A percentile compares a stretch with the other conserved stretches of the same genome.
These are phyloP conservation scores for Erethizon dorsatum DNA, from an alignment of 2,797 vertebrate genomes.

Conservation along the genomic window DNA sequence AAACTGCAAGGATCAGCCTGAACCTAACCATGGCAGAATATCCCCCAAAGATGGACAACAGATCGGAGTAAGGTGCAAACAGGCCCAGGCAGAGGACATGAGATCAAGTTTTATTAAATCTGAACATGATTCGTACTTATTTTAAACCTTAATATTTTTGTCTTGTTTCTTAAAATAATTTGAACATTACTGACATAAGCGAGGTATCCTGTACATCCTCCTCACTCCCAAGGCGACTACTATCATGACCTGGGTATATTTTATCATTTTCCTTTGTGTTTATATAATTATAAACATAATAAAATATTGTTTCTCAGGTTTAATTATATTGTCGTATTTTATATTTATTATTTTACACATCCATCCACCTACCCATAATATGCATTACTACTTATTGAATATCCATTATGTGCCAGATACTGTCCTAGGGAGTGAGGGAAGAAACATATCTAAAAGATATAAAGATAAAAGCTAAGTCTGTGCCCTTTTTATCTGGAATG, in stretches of 20 bases:
- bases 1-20: background rate
- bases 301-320: background rate
- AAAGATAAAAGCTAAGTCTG: slow-evolving; percentile 10
- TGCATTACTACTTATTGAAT: background rate
- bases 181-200: slow-evolving; percentile 2
- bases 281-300: slow-evolving; percentile 43
- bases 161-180: slow-evolving; percentile 61
- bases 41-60: rapidly evolving
- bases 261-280: slow-evolving; percentile 50
- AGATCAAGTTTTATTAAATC: background rate
- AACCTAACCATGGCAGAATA: background rate
- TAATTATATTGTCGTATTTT: background rate
- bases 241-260: background rate
- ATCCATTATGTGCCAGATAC: background rate
- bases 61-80: background rate
- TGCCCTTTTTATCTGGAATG: background rate
- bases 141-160: background rate
- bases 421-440: background rate
- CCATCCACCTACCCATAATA: background rate
- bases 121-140: background rate
- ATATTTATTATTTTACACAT: slow-evolving; percentile 9
- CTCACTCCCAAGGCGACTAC: background rate
- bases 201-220: background rate
- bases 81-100: background rate
- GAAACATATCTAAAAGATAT: slow-evolving; percentile 6